phyloP scores from a whole-genome alignment of 1,140 invertebrate species.

The Ganaspis sp. region DNA sequence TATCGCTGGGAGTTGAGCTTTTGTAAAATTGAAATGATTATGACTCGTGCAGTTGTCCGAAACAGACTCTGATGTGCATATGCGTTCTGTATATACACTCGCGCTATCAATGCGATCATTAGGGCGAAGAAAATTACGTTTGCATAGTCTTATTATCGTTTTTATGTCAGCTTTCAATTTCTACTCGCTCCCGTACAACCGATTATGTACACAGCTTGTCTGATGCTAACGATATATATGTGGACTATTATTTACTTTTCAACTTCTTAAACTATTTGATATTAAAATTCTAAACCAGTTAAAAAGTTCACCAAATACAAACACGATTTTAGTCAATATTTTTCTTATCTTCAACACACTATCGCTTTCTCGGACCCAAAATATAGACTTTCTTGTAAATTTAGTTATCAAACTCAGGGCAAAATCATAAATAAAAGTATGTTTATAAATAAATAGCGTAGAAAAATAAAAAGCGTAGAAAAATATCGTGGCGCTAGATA shows the following conservation, averaged over 20 bases:
- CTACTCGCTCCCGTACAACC: slow-evolving; percentile 29
- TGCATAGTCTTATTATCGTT: slow-evolving; percentile 26
- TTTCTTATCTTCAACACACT: neutral
- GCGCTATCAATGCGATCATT: slow-evolving; percentile 14
- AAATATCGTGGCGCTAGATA: no score
- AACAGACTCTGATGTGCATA: slow-evolving; percentile 9
- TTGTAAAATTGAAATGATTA: neutral
- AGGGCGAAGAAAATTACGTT: slow-evolving; percentile 25
- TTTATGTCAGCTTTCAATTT: slow-evolving; percentile 26
- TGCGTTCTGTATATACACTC: slow-evolving; percentile 15
- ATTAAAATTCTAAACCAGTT: neutral
- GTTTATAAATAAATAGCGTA: neutral
- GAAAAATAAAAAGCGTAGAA: no score
- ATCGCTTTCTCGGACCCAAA: no score
- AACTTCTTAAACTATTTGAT: neutral
- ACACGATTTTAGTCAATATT: neutral
- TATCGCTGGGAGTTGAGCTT: no score
- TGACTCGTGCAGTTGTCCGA: neutral
- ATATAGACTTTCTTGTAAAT: no score
- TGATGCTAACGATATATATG: slow-evolving; percentile 15
- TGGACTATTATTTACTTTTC: neutral
- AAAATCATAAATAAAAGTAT: no score
- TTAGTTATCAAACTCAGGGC: no score
- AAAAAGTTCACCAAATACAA: neutral
- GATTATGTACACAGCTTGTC: slow-evolving; percentile 40